Evolutionary conservation across 2,888 invertebrate species (phyloP), one percentile per base, ranked within the genome.

Genomic region (Cotesia congregata): DNA sequence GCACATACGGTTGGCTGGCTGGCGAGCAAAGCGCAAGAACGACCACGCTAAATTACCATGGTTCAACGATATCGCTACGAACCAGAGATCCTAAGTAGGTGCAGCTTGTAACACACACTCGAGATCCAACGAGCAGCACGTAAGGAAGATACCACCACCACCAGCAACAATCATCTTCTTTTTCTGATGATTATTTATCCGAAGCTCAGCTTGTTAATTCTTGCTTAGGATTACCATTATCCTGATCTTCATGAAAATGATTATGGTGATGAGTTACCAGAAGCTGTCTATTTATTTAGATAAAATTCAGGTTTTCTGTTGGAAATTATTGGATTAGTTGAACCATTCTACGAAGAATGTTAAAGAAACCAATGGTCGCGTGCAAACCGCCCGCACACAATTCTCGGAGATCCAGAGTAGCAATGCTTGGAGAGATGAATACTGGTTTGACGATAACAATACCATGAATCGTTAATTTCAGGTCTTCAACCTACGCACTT

Each of bases 301-400:
- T 12, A 50, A 50, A 50, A 50, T 12, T 30, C 30, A 30, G 3
- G 4, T 30, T 30, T 30, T 30, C 3, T 3, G 30, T 0, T 30
- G 30, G 30, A 30, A 38, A 38, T 38, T 38, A 65, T 65, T 30
- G 83, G 82, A 84, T 80, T 72, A 78, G 78, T 77, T 0, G 81
- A 83, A 84, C 82, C 82, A 83, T 82, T 83, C 81, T 81, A 82
- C 77, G 72, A 71, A 64, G 62, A 75, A 69, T 70, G 78, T 76
- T 67, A 74, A 61, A 17, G 9, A 9, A 68, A 38, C 40, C 15
- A 30, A 38, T 65, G 65, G 65, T 65, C 65, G 65, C 65, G 38
- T 65, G 65, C 38, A 50, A 9, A n/a, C 39, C 69, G 69, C 30
- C 65, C 71, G 71, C 60, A 39, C 70, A 71, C 71, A 62, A 60